Base-by-base conservation (phyloP, 2,888 invertebrate species). In the Prenolepis imparis region DNA sequence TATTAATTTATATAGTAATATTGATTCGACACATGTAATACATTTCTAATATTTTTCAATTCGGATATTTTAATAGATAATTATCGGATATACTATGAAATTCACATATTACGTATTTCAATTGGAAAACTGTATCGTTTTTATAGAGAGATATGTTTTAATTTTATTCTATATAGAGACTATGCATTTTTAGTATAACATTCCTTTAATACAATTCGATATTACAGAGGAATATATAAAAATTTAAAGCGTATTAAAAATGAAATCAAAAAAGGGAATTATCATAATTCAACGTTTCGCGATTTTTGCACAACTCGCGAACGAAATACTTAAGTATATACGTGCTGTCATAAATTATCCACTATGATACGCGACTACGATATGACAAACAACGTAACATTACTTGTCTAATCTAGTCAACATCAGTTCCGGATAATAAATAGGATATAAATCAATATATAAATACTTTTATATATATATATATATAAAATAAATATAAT, bases 321-420 rank as follows among this genome's bases (percentile, higher is more conserved):
- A 15, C 5, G 15, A 78, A 78, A 70, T 78, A 28, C 28, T 28
- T 28, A 78, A 72, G 59, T 78, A n/a, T n/a, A n/a, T n/a, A 78
- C 24, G 12, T 36, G 52, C 1, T 52, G 18, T n/a, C 18, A 70
- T 78, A 78, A 72, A 59, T 70, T 59, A 32, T 32, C 12, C n/a
- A n/a, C n/a, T n/a, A n/a, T n/a, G n/a, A n/a, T n/a, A n/a, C n/a
- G n/a, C n/a, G 44, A 41, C 32, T 78, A 32, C 39, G n/a, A 59
- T 72, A 59, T 61, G 72, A 72, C 36, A 78, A 80, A 72, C 24
- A 80, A 61, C 78, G 48, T 36, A 21, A 36, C 59, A 12, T 8
- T 78, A 21, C 44, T 78, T 70, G 70, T 24, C 59, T 59, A 72
- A 52, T 68, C n/a, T n/a, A n/a, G n/a, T n/a, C n/a, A n/a, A 70